Evolutionary conservation across 1,140 invertebrate species (phyloP), one percentile per base, ranked within the genome.

Genomic region (Tetraneura akinire): DNA sequence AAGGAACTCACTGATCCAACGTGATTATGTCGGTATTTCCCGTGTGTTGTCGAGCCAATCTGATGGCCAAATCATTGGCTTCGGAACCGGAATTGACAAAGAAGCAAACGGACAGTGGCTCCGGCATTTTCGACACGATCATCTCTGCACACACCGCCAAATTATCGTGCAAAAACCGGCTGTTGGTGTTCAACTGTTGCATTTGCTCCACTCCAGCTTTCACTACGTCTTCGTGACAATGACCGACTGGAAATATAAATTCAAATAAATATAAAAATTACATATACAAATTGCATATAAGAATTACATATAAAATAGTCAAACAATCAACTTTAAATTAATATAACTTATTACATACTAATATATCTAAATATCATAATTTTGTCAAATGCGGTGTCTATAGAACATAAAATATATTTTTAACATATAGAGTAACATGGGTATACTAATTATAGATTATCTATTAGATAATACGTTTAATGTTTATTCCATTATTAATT

Each of bases 51-150:
- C 92, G 89, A 1, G 97, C 95, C 60, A 99, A 87, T 64, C 97
- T 89, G 9, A 99, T 85, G 0, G 98, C 98, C 82, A 99, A 87
- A 87, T 99, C 98, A 87, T 99, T 99, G 3, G 98, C 97, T 88
- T 99, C 97, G 42, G 96, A 98, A n/a, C 97, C 98, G 3, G 98
- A 99, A 86, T 99, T 99, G 21, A 98, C 96, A 83, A 99, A 94
- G 87, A 94, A 98, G 84, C 96, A 97, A 10, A 98, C 95, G 18
- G 93, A 94, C n/a, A 95, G 86, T 51, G 89, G 88, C 73, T 91
- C 89, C 3, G 93, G 93, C 84, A 99, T 89, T 23, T 95, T 92
- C 64, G 89, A 89, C 5, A 93, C 91, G 80, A 99, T 86, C 83
- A 91, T 91, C 84, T 96, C 88, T 0, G 97, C 96, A 83, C 96